A percentile compares a stretch with the other conserved stretches of the same genome.
phyloP scores from a whole-genome alignment of 1,140 invertebrate genomes.

The Caenorhabditis brenneri region DNA sequence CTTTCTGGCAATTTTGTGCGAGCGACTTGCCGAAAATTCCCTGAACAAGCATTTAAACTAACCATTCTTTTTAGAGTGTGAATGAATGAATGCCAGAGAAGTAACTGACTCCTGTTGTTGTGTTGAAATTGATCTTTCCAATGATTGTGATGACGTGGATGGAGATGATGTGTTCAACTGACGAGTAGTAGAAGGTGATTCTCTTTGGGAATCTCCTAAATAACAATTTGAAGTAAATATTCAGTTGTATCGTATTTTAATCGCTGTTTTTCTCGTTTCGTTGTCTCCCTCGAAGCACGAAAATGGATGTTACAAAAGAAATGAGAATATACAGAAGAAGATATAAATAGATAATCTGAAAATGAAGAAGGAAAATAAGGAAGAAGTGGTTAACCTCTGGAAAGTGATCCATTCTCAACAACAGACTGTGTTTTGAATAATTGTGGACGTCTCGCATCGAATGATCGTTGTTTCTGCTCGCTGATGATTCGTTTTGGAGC shows the following conservation, averaged over 20 bases:
- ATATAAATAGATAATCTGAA: background rate
- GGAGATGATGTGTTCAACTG: background rate
- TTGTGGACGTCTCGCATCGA: constrained; percentile 57
- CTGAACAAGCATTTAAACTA: too few species aligned
- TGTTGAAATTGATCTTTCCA: constrained; percentile 35
- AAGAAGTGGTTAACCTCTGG: constrained; percentile 8
- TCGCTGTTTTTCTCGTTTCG: background rate
- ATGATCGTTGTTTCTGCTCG: constrained; percentile 56
- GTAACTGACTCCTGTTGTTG: constrained; percentile 60
- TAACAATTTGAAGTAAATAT: background rate
- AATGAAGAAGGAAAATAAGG: background rate
- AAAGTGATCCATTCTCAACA: constrained; percentile 48
- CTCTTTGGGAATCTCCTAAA: constrained; percentile 53
- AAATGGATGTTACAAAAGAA: background rate
- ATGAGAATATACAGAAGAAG: background rate
- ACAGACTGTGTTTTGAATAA: constrained; percentile 67
- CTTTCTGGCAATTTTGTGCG: too few species aligned
- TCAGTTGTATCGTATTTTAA: too few species aligned
- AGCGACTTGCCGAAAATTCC: too few species aligned
- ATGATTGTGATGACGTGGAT: constrained; percentile 34
- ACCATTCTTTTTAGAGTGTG: constrained; percentile 62
- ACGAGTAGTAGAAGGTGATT: constrained; percentile 23
- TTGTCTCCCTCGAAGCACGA: background rate
- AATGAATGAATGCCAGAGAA: constrained; percentile 61
- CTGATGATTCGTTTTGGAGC: constrained; percentile 4